A percentile compares a stretch with the other conserved stretches of the same genome.
Evolutionary conservation across 1,140 invertebrate genomes (phyloP).

Genomic region (Trachelipus rathkii): DNA sequence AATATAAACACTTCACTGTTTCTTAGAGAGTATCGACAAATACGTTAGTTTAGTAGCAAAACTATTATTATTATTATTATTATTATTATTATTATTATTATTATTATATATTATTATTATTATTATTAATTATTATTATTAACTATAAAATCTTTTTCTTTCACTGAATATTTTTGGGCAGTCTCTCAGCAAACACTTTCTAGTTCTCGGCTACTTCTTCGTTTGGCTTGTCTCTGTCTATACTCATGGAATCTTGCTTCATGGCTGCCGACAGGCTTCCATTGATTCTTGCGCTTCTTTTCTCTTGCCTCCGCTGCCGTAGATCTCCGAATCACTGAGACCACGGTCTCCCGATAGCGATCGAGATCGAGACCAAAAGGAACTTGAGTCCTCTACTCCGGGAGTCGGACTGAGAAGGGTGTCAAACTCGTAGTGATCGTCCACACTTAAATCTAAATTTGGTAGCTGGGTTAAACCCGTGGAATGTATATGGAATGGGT

Average conservation of each 20-base stretch:
- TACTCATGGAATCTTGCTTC: conserved; percentile 94
- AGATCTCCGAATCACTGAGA: conserved; percentile 51
- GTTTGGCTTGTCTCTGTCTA: conserved; percentile 72
- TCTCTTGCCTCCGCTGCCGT: conserved; percentile 47
- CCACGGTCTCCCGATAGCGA: conserved; percentile 47
- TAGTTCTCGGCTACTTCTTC: conserved; percentile 52
- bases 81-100: too few relatives aligned
- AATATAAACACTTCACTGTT: too few relatives aligned
- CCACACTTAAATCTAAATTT: conserved; percentile 73
- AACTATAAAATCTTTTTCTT: too few relatives aligned
- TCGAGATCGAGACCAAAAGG: conserved; percentile 44
- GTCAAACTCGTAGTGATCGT: conserved; percentile 93
- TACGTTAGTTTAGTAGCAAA: too few relatives aligned
- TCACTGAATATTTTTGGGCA: too few relatives aligned
- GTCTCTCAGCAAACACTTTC: conserved; percentile 47
- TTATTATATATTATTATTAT: too few relatives aligned
- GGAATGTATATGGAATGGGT: conserved; percentile 43
- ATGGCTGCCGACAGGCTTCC: conserved; percentile 83
- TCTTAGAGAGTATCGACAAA: too few relatives aligned
- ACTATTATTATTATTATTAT: too few relatives aligned
- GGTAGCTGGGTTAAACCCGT: conserved; percentile 17
- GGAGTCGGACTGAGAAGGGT: conserved; percentile 51
- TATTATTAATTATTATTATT: too few relatives aligned
- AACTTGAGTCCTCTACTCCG: conserved; percentile 52
- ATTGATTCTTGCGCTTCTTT: conserved; percentile 65